Percentiles rank a stretch among this genome's conserved stretches.
phyloP scores from a whole-genome alignment of 2,113 vertebrate genomes.

The Calypte anna region DNA sequence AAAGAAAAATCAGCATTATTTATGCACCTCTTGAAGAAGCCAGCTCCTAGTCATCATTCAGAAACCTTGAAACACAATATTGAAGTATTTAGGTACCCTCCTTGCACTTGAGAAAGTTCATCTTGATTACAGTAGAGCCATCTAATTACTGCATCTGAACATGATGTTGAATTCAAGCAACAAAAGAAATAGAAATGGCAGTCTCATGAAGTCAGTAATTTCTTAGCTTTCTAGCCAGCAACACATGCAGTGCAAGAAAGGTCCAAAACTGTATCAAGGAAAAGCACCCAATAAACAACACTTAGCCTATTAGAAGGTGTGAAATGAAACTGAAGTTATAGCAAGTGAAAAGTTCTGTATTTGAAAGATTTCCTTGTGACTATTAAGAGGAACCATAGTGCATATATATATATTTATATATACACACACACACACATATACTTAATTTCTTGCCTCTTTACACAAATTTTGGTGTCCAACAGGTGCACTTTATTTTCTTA shows the following conservation, averaged over 20 bases:
- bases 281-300: neutral
- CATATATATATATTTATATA: fast-evolving
- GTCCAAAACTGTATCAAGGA: neutral
- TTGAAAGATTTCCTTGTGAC: neutral
- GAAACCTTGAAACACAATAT: neutral
- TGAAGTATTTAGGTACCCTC: neutral
- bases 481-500: neutral
- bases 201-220: neutral
- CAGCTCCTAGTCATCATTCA: neutral
- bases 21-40: neutral
- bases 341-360: neutral
- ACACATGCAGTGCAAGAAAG: neutral
- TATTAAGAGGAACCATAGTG: neutral
- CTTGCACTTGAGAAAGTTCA: neutral
- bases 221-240: neutral
- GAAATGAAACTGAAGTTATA: neutral
- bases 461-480: neutral
- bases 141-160: neutral
- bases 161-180: neutral
- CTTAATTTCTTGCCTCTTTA: neutral
- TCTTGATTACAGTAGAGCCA: neutral
- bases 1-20: neutral
- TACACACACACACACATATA: fast-evolving
- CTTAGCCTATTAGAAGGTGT: neutral
- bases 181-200: neutral